These are phyloP conservation scores for Lepus oiostolus DNA, from an alignment of 2,797 vertebrate species.

Conservation along the genomic window DNA sequence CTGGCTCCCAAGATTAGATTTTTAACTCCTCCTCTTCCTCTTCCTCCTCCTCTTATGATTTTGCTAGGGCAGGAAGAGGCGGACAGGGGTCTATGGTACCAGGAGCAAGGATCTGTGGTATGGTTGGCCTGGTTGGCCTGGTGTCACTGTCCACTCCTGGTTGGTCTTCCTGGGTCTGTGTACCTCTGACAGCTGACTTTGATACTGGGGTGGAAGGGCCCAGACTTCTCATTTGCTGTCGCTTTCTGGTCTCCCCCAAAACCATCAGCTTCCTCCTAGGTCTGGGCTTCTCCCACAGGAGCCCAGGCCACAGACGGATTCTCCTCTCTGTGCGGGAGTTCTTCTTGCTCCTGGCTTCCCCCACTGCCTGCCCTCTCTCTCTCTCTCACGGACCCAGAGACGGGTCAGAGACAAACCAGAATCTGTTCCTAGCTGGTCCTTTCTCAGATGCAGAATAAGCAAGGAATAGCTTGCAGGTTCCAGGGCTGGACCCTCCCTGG, in stretches of 20 bases:
- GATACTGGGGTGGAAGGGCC: not conserved
- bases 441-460: slow-evolving; percentile 60
- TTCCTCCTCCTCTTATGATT: not conserved
- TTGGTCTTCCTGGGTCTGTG: slow-evolving; percentile 14
- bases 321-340: not conserved
- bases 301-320: not conserved
- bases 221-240: not conserved
- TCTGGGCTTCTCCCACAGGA: not conserved
- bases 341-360: not conserved
- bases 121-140: not conserved
- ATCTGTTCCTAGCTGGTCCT: not conserved
- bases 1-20: not conserved
- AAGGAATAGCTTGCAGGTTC: not conserved
- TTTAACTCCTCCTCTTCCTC: not conserved
- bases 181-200: not conserved
- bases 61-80: not conserved
- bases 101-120: not conserved
- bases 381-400: slow-evolving; percentile 68
- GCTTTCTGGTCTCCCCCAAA: not conserved
- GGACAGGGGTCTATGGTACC: not conserved
- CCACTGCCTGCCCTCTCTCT: not conserved
- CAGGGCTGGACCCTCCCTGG: not conserved
- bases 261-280: not conserved
- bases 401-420: slow-evolving; percentile 26
- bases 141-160: not conserved